Conservation (phyloP, 2,888 invertebrate genomes). For the Nasonia oneida region DNA sequence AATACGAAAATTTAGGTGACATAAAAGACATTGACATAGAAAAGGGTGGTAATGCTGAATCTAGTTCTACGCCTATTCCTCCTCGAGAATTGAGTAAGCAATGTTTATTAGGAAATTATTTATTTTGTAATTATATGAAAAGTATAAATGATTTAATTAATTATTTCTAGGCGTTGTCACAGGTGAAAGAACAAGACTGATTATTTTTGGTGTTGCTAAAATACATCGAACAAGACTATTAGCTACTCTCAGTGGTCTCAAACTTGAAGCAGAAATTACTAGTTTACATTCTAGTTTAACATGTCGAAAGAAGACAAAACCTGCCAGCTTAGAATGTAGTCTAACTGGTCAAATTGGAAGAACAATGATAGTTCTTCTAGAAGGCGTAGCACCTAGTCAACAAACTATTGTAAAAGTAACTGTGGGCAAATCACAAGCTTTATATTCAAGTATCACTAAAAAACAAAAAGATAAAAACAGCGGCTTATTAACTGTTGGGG, state of each 20-base stretch:
- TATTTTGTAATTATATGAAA: neutral
- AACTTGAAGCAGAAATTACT: slow-evolving; percentile 96
- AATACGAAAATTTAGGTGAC: slow-evolving; percentile 82
- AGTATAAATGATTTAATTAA: neutral
- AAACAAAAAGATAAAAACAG: slow-evolving; percentile 89
- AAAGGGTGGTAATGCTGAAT: slow-evolving; percentile 79
- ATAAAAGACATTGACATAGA: slow-evolving; percentile 82
- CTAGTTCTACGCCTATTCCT: slow-evolving; percentile 78
- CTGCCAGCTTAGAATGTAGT: slow-evolving; percentile 87
- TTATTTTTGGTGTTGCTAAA: slow-evolving; percentile 92
- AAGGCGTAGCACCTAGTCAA: slow-evolving; percentile 93
- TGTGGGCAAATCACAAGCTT: slow-evolving; percentile 94
- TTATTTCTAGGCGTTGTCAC: slow-evolving; percentile 78
- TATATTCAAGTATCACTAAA: slow-evolving; percentile 92
- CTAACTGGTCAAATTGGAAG: slow-evolving; percentile 94
- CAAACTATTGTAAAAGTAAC: slow-evolving; percentile 97
- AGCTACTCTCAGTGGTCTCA: slow-evolving; percentile 95
- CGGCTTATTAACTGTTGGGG: slow-evolving; percentile 91
- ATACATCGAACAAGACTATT: slow-evolving; percentile 92
- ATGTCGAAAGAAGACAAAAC: slow-evolving; percentile 91
- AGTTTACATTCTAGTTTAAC: slow-evolving; percentile 95
- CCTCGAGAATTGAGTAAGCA: slow-evolving; percentile 78
- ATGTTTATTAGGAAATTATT: slow-evolving; percentile 10
- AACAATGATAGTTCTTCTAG: slow-evolving; percentile 94
- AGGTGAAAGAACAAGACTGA: slow-evolving; percentile 86